These are phyloP conservation scores for Maccullochella peelii DNA, from an alignment of 2,113 vertebrate genomes.

Conservation along the genomic window DNA sequence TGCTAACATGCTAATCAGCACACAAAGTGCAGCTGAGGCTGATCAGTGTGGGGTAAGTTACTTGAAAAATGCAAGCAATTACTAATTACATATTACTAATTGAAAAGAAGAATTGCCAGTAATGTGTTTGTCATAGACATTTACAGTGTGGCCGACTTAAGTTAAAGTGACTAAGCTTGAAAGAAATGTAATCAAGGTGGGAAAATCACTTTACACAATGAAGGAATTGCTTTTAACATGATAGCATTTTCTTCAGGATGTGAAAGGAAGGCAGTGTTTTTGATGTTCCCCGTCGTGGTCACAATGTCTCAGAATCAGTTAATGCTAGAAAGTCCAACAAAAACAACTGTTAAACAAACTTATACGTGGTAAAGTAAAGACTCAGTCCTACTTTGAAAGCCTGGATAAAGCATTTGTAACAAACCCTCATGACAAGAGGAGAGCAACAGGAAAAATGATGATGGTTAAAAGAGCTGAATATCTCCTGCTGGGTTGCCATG, in stretches of 20 bases:
- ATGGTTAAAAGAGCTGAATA: slow-evolving; percentile 16
- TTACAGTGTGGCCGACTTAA: too few species aligned
- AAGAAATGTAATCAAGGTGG: not conserved
- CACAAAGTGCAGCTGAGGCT: too few species aligned
- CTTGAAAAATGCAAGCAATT: too few species aligned
- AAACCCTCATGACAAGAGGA: not conserved
- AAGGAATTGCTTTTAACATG: not conserved
- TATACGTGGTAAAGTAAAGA: not conserved
- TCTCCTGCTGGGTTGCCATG: slow-evolving; percentile 49
- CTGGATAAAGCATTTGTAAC: not conserved
- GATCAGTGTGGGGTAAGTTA: too few species aligned
- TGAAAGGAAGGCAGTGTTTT: not conserved
- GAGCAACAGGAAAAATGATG: slow-evolving; percentile 1
- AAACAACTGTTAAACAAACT: slow-evolving; percentile 2
- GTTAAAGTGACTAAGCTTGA: not conserved
- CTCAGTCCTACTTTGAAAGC: not conserved
- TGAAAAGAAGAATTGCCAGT: too few species aligned
- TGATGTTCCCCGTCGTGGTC: not conserved
- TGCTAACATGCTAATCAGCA: too few species aligned
- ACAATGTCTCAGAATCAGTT: not conserved
- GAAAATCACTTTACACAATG: not conserved
- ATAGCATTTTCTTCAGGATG: not conserved
- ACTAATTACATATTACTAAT: not conserved
- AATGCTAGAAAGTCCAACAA: not conserved
- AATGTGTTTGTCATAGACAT: too few species aligned